These are phyloP conservation scores for Carlito syrichta DNA, from an alignment of 2,113 vertebrate genomes.

Conservation along the genomic window DNA sequence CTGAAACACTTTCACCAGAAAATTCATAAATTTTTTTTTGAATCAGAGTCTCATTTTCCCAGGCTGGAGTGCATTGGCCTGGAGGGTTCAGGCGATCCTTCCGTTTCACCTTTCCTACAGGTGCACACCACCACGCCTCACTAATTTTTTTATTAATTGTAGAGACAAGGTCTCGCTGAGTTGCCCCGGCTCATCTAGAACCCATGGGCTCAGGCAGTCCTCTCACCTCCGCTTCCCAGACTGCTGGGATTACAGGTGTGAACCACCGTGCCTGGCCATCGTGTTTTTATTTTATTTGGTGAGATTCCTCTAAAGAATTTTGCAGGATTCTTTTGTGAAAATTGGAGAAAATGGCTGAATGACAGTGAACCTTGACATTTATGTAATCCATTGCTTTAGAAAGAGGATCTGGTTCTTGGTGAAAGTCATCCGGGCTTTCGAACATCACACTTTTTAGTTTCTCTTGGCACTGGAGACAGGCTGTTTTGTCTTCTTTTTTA, in stretches of 20 bases:
- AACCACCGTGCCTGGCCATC: too few relatives aligned
- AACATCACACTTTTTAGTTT: neutral
- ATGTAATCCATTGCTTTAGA: neutral
- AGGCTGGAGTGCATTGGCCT: too few relatives aligned
- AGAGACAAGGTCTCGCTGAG: too few relatives aligned
- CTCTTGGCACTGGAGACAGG: neutral
- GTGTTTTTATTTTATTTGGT: neutral
- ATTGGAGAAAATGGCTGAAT: neutral
- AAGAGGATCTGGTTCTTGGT: too few relatives aligned
- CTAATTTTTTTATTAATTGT: too few relatives aligned
- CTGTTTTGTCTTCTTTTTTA: neutral
- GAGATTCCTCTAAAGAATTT: neutral
- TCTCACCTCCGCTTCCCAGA: too few relatives aligned
- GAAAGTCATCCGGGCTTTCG: neutral
- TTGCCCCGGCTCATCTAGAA: too few relatives aligned
- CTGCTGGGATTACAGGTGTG: too few relatives aligned
- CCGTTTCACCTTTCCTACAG: too few relatives aligned
- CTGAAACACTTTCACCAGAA: neutral
- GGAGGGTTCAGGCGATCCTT: too few relatives aligned
- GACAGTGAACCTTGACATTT: neutral
- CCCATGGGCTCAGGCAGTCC: too few relatives aligned
- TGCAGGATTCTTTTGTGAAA: neutral
- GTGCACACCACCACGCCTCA: fast-evolving
- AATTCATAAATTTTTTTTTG: neutral
- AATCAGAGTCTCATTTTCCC: too few relatives aligned